A percentile compares a stretch with the other conserved stretches of the same genome.
phyloP scores from a whole-genome alignment of 2,797 vertebrate species.

The Malurus leucopterus region DNA sequence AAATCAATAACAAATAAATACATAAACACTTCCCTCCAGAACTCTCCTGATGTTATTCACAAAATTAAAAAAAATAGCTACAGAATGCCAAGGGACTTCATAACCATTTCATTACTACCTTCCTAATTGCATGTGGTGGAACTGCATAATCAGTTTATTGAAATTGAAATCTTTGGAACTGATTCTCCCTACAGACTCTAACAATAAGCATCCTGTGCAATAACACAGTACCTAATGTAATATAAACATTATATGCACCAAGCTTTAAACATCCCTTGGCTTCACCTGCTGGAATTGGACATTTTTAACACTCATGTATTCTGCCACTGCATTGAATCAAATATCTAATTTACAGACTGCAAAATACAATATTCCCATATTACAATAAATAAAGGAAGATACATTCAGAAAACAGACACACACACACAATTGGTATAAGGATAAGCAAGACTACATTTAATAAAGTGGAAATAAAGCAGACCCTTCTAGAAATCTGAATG shows the following conservation, averaged over 20 bases:
- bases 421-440: constrained; percentile 40
- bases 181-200: constrained; percentile 83
- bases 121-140: constrained; percentile 80
- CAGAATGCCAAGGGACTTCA: constrained; percentile 82
- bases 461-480: constrained; percentile 63
- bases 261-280: constrained; percentile 66
- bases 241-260: constrained; percentile 80
- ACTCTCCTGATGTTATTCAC: constrained; percentile 86
- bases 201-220: constrained; percentile 76
- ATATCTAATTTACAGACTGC: constrained; percentile 77
- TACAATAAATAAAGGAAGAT: constrained; percentile 73
- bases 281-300: constrained; percentile 69
- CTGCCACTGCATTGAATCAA: constrained; percentile 71
- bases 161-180: constrained; percentile 87
- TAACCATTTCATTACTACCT: constrained; percentile 89
- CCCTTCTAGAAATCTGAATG: constrained; percentile 56
- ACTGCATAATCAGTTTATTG: constrained; percentile 88
- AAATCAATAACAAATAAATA: constrained; percentile 96
- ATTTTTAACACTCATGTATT: constrained; percentile 72
- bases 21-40: constrained; percentile 85
- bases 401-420: constrained; percentile 62
- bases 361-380: constrained; percentile 80
- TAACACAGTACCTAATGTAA: constrained; percentile 83
- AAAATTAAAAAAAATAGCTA: constrained; percentile 87
- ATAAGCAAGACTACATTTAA: constrained; percentile 66